Conservation (phyloP, 2,888 invertebrate genomes). For the Smittia sp. region DNA sequence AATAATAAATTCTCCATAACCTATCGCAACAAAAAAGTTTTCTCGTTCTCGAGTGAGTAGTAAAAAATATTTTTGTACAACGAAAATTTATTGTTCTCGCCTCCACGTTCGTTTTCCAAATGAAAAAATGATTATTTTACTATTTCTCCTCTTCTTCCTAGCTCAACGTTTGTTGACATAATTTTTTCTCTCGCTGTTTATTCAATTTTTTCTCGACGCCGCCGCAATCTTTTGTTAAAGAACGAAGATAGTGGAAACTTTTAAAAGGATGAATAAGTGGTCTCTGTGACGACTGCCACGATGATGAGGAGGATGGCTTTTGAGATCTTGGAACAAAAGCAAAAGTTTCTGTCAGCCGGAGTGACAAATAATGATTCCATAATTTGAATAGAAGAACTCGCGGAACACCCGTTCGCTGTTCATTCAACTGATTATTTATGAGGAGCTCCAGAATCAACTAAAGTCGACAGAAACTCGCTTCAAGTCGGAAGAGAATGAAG, state of each 20-base stretch:
- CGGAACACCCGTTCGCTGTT: neutral
- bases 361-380: constrained; percentile 31
- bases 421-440: constrained; percentile 13
- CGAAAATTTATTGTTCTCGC: constrained; percentile 14
- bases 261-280: constrained; percentile 6
- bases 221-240: neutral
- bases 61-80: neutral
- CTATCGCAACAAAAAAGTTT: constrained; percentile 34
- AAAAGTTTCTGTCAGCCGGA: neutral
- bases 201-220: neutral
- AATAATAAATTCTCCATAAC: constrained; percentile 40
- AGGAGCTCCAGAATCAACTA: neutral
- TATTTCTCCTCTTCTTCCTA: neutral
- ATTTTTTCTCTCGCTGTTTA: neutral
- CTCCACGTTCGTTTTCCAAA: neutral
- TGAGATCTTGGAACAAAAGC: neutral
- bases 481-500: neutral
- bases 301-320: neutral
- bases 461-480: neutral
- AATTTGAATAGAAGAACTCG: constrained; percentile 16
- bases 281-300: neutral
- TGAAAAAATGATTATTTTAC: neutral
- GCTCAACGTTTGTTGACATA: neutral
- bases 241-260: neutral
- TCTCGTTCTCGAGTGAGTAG: neutral